Conservation (phyloP, 2,888 invertebrate species). For the Formica aserva region DNA sequence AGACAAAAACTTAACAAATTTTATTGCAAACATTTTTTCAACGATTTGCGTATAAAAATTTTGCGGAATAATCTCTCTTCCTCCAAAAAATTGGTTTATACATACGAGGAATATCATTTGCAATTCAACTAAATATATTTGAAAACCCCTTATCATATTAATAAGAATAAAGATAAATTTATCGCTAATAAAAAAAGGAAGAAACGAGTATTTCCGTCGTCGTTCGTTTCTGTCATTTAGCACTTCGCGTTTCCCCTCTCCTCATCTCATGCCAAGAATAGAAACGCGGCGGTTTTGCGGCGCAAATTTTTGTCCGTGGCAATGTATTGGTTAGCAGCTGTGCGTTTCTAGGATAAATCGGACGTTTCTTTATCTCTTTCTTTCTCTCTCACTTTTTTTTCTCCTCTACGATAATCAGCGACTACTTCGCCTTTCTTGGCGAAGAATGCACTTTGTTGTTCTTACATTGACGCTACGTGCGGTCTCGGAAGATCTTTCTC, state of each 20-base stretch:
- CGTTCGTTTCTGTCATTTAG: constrained; percentile 46
- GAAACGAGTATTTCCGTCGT: constrained; percentile 31
- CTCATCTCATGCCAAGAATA: constrained; percentile 78
- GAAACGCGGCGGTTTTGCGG: constrained; percentile 80
- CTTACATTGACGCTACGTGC: neutral
- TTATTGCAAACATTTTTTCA: neutral
- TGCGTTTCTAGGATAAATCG: constrained; percentile 69
- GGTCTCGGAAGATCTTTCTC: constrained; percentile 50
- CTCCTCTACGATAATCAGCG: constrained; percentile 30
- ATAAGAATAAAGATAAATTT: constrained; percentile 7
- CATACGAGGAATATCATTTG: neutral
- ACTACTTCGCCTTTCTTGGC: constrained; percentile 19
- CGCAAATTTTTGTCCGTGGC: constrained; percentile 65
- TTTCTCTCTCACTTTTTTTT: neutral
- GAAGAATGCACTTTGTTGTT: constrained; percentile 19
- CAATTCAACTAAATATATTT: neutral
- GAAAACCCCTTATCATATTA: neutral
- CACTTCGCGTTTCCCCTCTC: constrained; percentile 37
- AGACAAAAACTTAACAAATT: neutral
- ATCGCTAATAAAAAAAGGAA: constrained; percentile 28
- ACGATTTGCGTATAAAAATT: neutral
- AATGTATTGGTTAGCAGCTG: constrained; percentile 59
- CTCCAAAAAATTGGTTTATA: neutral
- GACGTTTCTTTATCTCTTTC: constrained; percentile 15
- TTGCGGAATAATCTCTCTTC: too few relatives aligned